These are phyloP conservation scores for Scaptomyza montana DNA, from an alignment of 1,140 invertebrate genomes.

Conservation along the genomic window DNA sequence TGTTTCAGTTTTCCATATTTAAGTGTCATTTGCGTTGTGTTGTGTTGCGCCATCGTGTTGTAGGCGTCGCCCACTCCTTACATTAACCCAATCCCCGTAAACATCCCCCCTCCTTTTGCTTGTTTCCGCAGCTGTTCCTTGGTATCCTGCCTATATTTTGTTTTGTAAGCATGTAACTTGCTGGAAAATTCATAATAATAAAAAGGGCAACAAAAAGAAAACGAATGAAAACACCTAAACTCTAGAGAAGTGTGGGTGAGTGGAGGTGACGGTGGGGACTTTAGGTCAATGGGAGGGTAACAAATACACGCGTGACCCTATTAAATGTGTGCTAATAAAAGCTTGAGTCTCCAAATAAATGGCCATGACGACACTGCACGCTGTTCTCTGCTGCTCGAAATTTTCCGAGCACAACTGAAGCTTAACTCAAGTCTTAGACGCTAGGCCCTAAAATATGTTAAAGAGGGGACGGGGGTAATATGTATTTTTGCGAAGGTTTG, in stretches of 20 bases:
- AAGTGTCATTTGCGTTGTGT: constrained; percentile 76
- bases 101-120: not conserved
- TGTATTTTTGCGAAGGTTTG: constrained; percentile 30
- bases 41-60: constrained; percentile 38
- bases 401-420: constrained; percentile 45
- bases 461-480: not conserved
- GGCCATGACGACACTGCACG: constrained; percentile 49
- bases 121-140: constrained; percentile 31
- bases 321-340: constrained; percentile 83
- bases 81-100: constrained; percentile 30
- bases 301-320: constrained; percentile 78
- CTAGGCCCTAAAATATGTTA: not conserved
- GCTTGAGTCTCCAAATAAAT: constrained; percentile 57
- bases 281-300: constrained; percentile 31
- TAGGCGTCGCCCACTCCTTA: constrained; percentile 29
- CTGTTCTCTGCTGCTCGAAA: constrained; percentile 9
- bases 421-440: constrained; percentile 26
- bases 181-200: constrained; percentile 82
- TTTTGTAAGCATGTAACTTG: constrained; percentile 76
- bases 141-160: constrained; percentile 69
- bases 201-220: constrained; percentile 57
- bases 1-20: constrained; percentile 65
- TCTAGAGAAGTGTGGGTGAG: not conserved
- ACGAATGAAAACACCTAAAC: constrained; percentile 59
- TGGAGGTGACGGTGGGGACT: not conserved